Evolutionary conservation across 1,140 invertebrate genomes (phyloP), one percentile per base, ranked within the genome.

Genomic region (Lepidurus couesii): DNA sequence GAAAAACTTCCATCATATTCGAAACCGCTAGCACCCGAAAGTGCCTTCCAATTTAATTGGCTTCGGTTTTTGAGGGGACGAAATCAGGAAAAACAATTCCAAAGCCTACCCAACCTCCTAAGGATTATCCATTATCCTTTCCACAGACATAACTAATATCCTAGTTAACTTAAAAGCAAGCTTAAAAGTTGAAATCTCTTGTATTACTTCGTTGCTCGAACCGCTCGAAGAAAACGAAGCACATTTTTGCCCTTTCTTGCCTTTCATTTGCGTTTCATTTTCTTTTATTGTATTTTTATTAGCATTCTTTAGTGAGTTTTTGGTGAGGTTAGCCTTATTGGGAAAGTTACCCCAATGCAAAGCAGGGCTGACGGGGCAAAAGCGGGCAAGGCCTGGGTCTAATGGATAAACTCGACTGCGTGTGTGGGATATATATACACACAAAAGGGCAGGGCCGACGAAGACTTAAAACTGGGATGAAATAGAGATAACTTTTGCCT

Each of bases 341-440:
- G 53, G 53, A 16, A 65, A 65, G 53, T 65, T 65, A n/a, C 53
- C 53, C 53, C 16, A 65, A 65, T 65, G 16, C 16, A 65, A 65
- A 65, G 9, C 53, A 7, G 13, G 53, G 53, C 16, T 10, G 45
- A 16, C 10, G 4, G 45, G 53, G 53, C 16, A 16, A 16, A 65
- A 4, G 53, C 7, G 8, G 13, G 13, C 34, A 65, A 65, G 21
- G 53, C 53, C 21, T 9, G 13, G 53, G 16, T 13, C 13, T 65
- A 65, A 65, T 65, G 53, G 53, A 65, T 65, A 65, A 65, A 65
- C 53, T 65, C n/a, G 34, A 13, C 53, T 65, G 8, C 53, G n/a
- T 65, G 53, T 65, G 53, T 1, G 53, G 53, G 34, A 34, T 34
- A 34, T 65, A 65, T 65, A 65, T 65, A 65, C 53, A 65, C 53